Percentiles rank a stretch among this genome's conserved stretches.
Conservation (phyloP, 2,113 vertebrate genomes). For the Nycticryphes semicollaris region DNA sequence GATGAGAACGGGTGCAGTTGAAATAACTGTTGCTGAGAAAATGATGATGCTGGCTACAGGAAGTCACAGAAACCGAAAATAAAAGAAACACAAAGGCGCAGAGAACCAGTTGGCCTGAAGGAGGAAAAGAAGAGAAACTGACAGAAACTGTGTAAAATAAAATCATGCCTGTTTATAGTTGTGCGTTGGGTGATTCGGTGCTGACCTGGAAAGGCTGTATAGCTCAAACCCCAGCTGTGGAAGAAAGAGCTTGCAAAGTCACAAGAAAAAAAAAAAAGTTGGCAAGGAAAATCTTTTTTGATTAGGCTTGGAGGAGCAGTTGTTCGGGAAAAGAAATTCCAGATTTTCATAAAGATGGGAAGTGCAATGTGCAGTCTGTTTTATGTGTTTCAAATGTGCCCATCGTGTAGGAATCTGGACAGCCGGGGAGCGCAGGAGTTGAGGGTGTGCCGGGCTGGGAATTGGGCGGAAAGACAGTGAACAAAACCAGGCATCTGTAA, state of each 20-base stretch:
- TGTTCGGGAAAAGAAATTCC: not conserved
- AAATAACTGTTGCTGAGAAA: not conserved
- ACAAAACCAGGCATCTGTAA: constrained; percentile 18
- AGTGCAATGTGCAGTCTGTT: not conserved
- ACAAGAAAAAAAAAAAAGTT: not conserved
- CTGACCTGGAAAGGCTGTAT: not conserved
- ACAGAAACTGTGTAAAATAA: not conserved
- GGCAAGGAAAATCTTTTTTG: not conserved
- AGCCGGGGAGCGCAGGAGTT: not conserved
- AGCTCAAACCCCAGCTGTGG: not conserved
- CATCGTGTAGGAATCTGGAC: not conserved
- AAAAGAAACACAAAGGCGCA: not conserved
- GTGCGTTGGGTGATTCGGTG: fast-evolving
- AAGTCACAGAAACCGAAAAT: constrained; percentile 2
- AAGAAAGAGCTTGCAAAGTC: not conserved
- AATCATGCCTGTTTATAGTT: not conserved
- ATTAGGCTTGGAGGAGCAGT: not conserved
- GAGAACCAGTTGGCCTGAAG: not conserved
- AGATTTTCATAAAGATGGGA: not conserved
- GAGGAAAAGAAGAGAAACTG: not conserved
- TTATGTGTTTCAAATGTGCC: not conserved
- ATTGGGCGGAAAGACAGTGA: not conserved
- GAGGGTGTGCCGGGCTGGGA: not conserved
- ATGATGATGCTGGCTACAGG: not conserved
- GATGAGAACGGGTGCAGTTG: not conserved